phyloP scores from a whole-genome alignment of 2,113 vertebrate species.

The Tichodroma muraria region DNA sequence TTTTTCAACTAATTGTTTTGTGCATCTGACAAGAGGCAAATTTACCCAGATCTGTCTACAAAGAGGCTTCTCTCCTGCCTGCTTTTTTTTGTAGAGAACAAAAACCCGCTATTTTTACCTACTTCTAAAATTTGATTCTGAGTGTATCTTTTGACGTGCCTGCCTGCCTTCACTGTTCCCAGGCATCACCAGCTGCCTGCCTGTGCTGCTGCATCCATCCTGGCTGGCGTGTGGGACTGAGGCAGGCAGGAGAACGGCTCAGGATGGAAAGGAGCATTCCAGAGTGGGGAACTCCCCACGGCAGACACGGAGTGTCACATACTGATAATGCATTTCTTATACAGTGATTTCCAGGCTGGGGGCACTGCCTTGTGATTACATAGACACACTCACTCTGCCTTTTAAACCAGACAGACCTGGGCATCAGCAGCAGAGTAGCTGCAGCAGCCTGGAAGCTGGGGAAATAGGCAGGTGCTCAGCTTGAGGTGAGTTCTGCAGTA shows the following conservation, averaged over 20 bases:
- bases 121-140: background rate
- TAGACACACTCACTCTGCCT: rapidly evolving
- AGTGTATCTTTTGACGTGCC: background rate
- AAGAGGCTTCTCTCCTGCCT: background rate
- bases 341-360: background rate
- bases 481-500: background rate
- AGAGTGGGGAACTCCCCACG: background rate
- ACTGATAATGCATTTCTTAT: background rate
- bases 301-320: background rate
- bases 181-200: background rate
- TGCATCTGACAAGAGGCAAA: conserved; percentile 28
- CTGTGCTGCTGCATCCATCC: background rate
- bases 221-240: background rate
- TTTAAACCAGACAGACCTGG: background rate
- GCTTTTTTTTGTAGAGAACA: background rate
- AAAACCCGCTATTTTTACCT: background rate
- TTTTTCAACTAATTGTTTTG: conserved; percentile 21
- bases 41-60: conserved; percentile 1
- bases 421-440: background rate
- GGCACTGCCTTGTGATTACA: background rate
- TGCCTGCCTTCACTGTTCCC: background rate
- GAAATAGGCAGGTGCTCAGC: background rate
- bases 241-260: background rate
- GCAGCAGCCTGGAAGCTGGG: background rate
- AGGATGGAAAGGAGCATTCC: background rate